Base-by-base conservation (phyloP, 1,140 invertebrate species). In the Whitmania pigra region DNA sequence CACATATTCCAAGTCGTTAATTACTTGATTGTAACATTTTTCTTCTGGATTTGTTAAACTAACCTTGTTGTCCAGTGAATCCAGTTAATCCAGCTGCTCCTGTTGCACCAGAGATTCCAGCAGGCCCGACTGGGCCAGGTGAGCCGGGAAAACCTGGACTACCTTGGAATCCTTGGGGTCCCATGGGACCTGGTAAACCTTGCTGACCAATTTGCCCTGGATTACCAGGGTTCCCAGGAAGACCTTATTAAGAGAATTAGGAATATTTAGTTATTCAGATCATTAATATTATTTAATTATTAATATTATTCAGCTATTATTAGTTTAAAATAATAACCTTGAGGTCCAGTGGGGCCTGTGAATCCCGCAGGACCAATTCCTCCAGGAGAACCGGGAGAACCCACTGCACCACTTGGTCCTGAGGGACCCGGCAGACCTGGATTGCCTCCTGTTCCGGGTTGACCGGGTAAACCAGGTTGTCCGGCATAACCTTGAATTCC, bases 391-490 rank as follows among this genome's bases (percentile, higher is more conserved):
- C 75, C 75, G 27, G 68, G 72, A 43, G 31, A 53, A 60, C 74
- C 75, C 54, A 73, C 31, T 31, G 71, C 55, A 25, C 75, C 75
- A 53, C 75, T 66, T 17, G 66, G 43, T 76, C 69, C 69, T 18
- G n/a, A 9, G 17, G 43, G 22, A 7, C 69, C 69, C 1, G n/a
- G 25, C 20, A 27, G 11, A n/a, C 67, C 67, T 20, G 53, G n/a
- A 49, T 53, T 53, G 20, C 53, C 69, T n/a, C 22, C 20, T 13
- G 40, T 9, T 53, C 75, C 75, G 54, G 74, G 69, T 40, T 60
- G 63, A 72, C 75, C 75, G 71, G 75, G 69, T 49, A 60, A 57
- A 72, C 75, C 76, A 70, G 72, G 72, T 54, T 63, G 71, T 72
- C 76, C 76, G 36, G 74, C 43, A 11, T 17, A 49, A 13, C 43